Evolutionary conservation across 2,888 invertebrate genomes (phyloP).

Genomic region (Athrips mouffetella): DNA sequence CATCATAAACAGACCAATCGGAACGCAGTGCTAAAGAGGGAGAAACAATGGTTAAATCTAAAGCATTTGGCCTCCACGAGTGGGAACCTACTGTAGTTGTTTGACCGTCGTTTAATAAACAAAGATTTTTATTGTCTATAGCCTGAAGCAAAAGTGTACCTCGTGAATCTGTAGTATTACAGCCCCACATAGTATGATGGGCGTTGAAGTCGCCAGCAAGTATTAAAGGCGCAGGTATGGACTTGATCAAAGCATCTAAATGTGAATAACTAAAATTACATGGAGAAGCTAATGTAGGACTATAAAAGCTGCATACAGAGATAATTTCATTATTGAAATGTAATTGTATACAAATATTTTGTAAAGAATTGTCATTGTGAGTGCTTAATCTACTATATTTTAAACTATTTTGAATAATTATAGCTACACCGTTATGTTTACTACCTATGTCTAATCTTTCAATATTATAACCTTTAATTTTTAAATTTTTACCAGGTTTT

Average conservation of each 20-base stretch:
- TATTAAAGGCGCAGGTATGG: slow-evolving; percentile 13
- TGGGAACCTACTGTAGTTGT: slow-evolving; percentile 16
- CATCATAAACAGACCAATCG: slow-evolving; percentile 12
- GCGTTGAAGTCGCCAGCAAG: slow-evolving; percentile 22
- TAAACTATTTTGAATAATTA: slow-evolving; percentile 15
- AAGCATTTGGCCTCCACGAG: no score
- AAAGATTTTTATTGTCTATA: slow-evolving; percentile 19
- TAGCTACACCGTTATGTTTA: slow-evolving; percentile 21
- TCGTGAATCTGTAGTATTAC: slow-evolving; percentile 1
- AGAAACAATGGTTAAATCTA: slow-evolving; percentile 17
- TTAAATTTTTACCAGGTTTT: slow-evolving; percentile 11
- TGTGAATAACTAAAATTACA: slow-evolving; percentile 14
- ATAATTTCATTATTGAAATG: slow-evolving; percentile 9
- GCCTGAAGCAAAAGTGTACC: slow-evolving; percentile 15
- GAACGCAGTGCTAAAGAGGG: slow-evolving; percentile 4
- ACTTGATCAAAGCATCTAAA: slow-evolving; percentile 16
- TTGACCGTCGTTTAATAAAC: slow-evolving; percentile 17
- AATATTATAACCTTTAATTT: slow-evolving; percentile 16
- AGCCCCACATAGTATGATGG: slow-evolving; percentile 17
- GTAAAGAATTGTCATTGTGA: slow-evolving; percentile 17
- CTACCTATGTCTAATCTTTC: slow-evolving; percentile 16
- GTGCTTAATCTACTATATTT: no score
- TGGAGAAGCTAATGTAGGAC: no score
- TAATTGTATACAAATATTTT: slow-evolving; percentile 18
- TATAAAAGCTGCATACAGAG: slow-evolving; percentile 19